These are phyloP conservation scores for Dunckerocampus dactyliophorus DNA, from an alignment of 2,113 vertebrate species.

Conservation along the genomic window DNA sequence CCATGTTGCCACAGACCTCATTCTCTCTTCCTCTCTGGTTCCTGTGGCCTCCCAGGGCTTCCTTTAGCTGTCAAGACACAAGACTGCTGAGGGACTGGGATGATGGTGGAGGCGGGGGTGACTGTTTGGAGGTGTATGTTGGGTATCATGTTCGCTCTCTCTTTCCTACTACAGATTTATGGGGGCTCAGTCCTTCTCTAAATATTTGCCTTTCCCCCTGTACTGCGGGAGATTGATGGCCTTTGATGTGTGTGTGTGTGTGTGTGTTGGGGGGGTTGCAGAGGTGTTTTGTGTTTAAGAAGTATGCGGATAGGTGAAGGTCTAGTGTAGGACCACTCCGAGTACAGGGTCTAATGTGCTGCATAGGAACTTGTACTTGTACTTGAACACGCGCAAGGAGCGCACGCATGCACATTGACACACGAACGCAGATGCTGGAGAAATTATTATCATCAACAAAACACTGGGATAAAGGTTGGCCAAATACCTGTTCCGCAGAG, in stretches of 20 bases:
- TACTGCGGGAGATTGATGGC: slow-evolving; percentile 76
- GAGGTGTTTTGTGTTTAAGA: slow-evolving; percentile 49
- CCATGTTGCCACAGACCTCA: slow-evolving; percentile 56
- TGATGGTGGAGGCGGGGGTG: slow-evolving; percentile 39
- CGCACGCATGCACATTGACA: slow-evolving; percentile 8
- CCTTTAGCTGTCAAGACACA: slow-evolving; percentile 58
- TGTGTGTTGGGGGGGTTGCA: slow-evolving; percentile 26
- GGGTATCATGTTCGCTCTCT: slow-evolving; percentile 72
- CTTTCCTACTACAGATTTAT: slow-evolving; percentile 78
- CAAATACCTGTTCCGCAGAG: slow-evolving; percentile 46
- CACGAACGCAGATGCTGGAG: background rate
- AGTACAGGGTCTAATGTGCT: slow-evolving; percentile 13
- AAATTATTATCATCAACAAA: slow-evolving; percentile 2
- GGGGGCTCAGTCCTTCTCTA: slow-evolving; percentile 77
- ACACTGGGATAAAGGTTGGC: slow-evolving; percentile 32
- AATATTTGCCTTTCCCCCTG: slow-evolving; percentile 81
- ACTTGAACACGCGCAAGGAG: slow-evolving; percentile 1
- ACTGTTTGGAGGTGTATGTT: slow-evolving; percentile 40
- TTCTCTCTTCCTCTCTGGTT: slow-evolving; percentile 60
- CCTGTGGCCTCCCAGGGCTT: slow-evolving; percentile 62
- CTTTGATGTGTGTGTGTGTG: slow-evolving; percentile 67
- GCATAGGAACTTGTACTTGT: background rate
- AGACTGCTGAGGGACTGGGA: slow-evolving; percentile 58
- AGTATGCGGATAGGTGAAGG: slow-evolving; percentile 47
- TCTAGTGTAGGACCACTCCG: slow-evolving; percentile 23